Conservation (phyloP, 2,113 vertebrate genomes). For the Ciconia stormi region DNA sequence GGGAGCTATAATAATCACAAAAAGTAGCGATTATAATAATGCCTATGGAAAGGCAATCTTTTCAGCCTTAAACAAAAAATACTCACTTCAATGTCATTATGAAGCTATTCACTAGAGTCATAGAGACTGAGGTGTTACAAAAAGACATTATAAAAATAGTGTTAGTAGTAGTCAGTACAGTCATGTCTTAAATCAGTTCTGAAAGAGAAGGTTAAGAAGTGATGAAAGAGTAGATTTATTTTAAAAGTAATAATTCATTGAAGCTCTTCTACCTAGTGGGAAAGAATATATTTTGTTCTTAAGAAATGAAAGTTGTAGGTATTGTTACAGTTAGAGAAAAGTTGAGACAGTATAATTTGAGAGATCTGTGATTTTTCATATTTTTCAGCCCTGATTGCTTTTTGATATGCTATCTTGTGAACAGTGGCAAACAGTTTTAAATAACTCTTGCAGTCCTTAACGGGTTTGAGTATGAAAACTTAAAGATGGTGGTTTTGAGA, state of each 20-base stretch:
- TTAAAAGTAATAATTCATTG: conserved; percentile 2
- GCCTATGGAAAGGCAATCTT: background rate
- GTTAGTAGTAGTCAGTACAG: background rate
- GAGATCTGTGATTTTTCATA: background rate
- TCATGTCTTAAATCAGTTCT: background rate
- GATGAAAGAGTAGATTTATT: background rate
- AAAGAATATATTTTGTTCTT: background rate
- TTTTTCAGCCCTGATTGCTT: background rate
- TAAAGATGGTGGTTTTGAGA: background rate
- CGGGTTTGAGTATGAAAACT: background rate
- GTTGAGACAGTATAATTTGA: background rate
- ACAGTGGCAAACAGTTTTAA: background rate
- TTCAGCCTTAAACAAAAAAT: background rate
- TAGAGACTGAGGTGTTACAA: background rate
- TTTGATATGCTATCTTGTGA: background rate
- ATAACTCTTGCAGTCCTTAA: background rate
- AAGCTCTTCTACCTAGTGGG: background rate
- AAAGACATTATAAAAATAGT: background rate
- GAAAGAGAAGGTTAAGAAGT: background rate
- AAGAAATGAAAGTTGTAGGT: background rate
- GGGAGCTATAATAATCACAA: background rate
- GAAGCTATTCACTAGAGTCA: background rate
- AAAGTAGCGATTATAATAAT: background rate
- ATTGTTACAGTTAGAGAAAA: background rate
- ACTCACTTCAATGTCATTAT: background rate